phyloP scores from a whole-genome alignment of 1,140 invertebrate genomes.

The Drosophila willistoni region DNA sequence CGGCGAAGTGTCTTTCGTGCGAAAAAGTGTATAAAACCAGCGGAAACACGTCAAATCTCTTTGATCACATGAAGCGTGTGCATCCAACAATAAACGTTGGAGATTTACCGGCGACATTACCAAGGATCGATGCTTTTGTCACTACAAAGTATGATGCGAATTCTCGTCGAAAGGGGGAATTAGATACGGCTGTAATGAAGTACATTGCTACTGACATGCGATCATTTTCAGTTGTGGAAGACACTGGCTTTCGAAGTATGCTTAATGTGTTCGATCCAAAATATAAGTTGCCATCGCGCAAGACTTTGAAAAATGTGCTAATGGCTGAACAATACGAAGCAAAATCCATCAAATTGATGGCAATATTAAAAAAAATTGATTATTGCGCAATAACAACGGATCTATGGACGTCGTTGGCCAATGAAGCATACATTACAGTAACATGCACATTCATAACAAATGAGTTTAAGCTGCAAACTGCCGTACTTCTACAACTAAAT shows the following conservation, averaged over 20 bases:
- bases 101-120: neutral
- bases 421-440: slow-evolving; percentile 27
- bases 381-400: slow-evolving; percentile 32
- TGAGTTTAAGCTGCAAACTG: slow-evolving; percentile 22
- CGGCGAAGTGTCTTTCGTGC: slow-evolving; percentile 18
- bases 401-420: slow-evolving; percentile 30
- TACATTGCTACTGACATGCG: slow-evolving; percentile 19
- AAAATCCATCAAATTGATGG: slow-evolving; percentile 18
- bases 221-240: slow-evolving; percentile 26
- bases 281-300: too few relatives aligned
- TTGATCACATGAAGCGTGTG: slow-evolving; percentile 18
- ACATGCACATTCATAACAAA: slow-evolving; percentile 26
- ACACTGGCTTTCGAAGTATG: slow-evolving; percentile 18
- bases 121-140: neutral
- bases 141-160: slow-evolving; percentile 8
- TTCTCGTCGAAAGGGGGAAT: slow-evolving; percentile 10
- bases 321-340: too few relatives aligned
- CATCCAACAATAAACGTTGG: slow-evolving; percentile 19
- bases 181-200: slow-evolving; percentile 16
- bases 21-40: slow-evolving; percentile 25
- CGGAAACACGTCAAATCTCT: slow-evolving; percentile 30
- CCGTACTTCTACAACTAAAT: slow-evolving; percentile 31
- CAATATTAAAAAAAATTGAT: slow-evolving; percentile 2
- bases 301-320: too few relatives aligned
- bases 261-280: neutral